phyloP scores from a whole-genome alignment of 2,113 vertebrate species.

The Otus sunia region DNA sequence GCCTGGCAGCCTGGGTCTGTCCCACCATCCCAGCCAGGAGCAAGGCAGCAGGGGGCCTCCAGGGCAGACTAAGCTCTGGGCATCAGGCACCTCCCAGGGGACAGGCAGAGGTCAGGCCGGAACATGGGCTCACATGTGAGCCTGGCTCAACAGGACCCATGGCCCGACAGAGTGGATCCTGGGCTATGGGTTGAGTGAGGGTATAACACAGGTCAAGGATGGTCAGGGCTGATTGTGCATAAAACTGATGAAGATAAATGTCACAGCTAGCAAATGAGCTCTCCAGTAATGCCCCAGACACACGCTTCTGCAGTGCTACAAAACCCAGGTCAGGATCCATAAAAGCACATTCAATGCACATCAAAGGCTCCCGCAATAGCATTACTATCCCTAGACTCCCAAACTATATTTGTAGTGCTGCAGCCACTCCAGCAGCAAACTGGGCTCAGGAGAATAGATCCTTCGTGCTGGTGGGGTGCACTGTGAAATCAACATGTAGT shows the following conservation, averaged over 20 bases:
- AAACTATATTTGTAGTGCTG: not conserved
- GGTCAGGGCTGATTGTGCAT: not conserved
- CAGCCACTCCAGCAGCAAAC: not conserved
- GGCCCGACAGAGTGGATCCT: not conserved
- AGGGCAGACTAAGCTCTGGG: not conserved
- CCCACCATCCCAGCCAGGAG: not conserved
- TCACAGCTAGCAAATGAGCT: not conserved
- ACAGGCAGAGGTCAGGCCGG: accelerated
- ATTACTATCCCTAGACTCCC: not conserved
- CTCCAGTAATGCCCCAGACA: not conserved
- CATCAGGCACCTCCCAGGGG: not conserved
- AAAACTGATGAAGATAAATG: not conserved
- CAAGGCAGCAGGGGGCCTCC: accelerated
- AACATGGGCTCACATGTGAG: accelerated
- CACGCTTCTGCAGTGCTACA: not conserved
- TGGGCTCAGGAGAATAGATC: not conserved
- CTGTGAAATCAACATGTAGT: slow-evolving; percentile 20
- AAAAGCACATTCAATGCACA: not conserved
- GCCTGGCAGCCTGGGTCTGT: not conserved
- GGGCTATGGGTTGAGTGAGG: accelerated
- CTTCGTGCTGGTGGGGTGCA: not conserved
- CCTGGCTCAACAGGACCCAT: accelerated
- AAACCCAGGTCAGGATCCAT: not conserved
- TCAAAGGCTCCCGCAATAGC: not conserved
- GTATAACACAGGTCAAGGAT: not conserved